Evolutionary conservation across 1,140 invertebrate genomes (phyloP).

Genomic region (Stratiolaelaps scimitus): DNA sequence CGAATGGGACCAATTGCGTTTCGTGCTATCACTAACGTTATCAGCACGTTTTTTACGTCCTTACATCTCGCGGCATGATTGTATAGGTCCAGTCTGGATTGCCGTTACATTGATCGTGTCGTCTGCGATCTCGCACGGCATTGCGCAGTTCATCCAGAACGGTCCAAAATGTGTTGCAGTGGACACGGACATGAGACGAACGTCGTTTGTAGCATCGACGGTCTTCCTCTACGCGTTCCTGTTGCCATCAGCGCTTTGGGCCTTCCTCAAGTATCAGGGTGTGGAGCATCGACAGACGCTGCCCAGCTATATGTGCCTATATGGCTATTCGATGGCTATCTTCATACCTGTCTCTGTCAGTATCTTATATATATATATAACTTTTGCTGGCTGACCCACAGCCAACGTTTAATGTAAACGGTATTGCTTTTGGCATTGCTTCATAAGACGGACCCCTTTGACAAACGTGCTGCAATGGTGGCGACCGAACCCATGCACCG

Average conservation of each 20-base stretch:
- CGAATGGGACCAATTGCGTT: too few relatives aligned
- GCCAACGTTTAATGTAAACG: too few relatives aligned
- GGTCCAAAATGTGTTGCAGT: not conserved
- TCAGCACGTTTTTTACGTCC: too few relatives aligned
- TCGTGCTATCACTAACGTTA: too few relatives aligned
- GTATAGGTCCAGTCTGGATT: conserved; percentile 9
- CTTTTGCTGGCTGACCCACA: too few relatives aligned
- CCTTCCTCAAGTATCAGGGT: conserved; percentile 16
- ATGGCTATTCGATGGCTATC: conserved; percentile 8
- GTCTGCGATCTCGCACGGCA: conserved; percentile 19
- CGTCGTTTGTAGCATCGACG: conserved; percentile 6
- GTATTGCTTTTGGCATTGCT: too few relatives aligned
- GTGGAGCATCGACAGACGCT: not conserved
- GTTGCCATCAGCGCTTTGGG: conserved; percentile 1
- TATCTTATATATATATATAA: too few relatives aligned
- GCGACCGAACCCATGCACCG: too few relatives aligned
- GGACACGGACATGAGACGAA: conserved; percentile 13
- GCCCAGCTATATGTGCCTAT: conserved; percentile 18
- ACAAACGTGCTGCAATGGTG: too few relatives aligned
- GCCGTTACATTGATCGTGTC: conserved; percentile 5
- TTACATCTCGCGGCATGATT: too few relatives aligned
- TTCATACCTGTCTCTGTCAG: conserved; percentile 22
- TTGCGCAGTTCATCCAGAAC: conserved; percentile 15
- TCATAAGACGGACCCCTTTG: too few relatives aligned
- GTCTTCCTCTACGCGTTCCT: conserved; percentile 19